These are phyloP conservation scores for Anolis apletophallus DNA, from an alignment of 2,797 vertebrate genomes.

Conservation along the genomic window DNA sequence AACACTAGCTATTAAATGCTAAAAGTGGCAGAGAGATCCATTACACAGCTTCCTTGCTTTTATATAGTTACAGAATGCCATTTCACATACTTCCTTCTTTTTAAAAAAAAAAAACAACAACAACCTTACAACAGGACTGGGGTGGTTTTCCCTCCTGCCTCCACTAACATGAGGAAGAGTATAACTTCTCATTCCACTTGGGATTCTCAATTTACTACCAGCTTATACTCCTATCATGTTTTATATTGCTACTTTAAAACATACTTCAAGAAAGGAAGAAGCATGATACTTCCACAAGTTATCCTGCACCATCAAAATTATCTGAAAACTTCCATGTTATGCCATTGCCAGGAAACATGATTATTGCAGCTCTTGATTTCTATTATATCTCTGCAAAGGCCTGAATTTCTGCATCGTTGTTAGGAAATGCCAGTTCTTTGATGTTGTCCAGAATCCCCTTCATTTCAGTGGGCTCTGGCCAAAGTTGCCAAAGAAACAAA, in stretches of 20 bases:
- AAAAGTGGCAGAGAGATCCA: background rate
- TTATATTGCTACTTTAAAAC: conserved; percentile 4
- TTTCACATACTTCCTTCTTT: conserved; percentile 17
- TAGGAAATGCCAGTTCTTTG: background rate
- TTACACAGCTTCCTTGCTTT: background rate
- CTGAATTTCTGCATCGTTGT: background rate
- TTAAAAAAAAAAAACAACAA: too few relatives aligned
- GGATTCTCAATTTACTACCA: background rate
- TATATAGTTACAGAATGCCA: background rate
- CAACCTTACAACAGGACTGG: background rate
- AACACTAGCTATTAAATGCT: background rate
- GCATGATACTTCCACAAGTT: background rate
- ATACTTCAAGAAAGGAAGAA: background rate
- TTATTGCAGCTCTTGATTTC: background rate
- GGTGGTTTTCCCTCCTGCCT: background rate
- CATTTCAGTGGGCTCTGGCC: background rate
- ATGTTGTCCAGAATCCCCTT: background rate
- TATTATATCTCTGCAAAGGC: background rate
- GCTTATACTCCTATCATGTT: conserved; percentile 12
- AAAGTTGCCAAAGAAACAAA: background rate
- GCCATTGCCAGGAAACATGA: background rate
- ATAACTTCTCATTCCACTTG: background rate
- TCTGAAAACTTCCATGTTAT: background rate
- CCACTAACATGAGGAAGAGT: background rate
- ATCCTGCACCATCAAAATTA: conserved; percentile 30